Evolutionary conservation across 2,888 invertebrate genomes (phyloP), one percentile per base, ranked within the genome.

Genomic region (Melanostoma scalare): DNA sequence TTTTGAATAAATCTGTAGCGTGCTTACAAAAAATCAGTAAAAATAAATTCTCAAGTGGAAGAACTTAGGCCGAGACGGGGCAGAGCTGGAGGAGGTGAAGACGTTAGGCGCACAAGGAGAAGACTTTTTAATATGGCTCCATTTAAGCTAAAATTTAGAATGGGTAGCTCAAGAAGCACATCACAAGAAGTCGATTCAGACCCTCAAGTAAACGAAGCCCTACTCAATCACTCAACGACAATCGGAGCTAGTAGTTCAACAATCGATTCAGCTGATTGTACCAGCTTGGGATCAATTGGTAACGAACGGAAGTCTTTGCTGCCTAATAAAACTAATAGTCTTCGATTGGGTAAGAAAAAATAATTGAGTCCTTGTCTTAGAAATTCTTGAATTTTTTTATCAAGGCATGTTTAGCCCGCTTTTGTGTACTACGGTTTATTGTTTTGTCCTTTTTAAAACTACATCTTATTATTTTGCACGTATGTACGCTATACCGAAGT

Each of bases 71-170:
- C 69, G 58, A 68, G 82, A 53, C 68, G 82, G 65, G 69, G 73
- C 78, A 82, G 82, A 74, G 68, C 68, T 42, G 82, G 78, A 9
- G 78, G 77, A 5, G 73, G 82, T n/a, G 82, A 82, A 3, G 82
- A 82, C 44, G 78, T 73, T 6, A 61, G 82, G 4, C 73, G 82
- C 20, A 69, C 73, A 6, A 78, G 78, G 30, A 82, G 78, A 60
- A 69, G 67, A n/a, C 74, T 73, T 9, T 75, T 71, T 38, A 86
- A 81, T 77, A 91, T 91, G 91, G 91, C 91, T 44, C 91, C 91
- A 33, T 91, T 91, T 86, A 91, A 91, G 87, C 88, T 91, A 50
- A 91, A 91, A 88, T 91, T 91, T 87, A 91, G 91, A 72, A 91
- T 91, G 91, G 90, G 91, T 68, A 88, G 91, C 87, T 91, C 91